These are phyloP conservation scores for Philonicus albiceps DNA, from an alignment of 2,888 invertebrate species.

Conservation along the genomic window DNA sequence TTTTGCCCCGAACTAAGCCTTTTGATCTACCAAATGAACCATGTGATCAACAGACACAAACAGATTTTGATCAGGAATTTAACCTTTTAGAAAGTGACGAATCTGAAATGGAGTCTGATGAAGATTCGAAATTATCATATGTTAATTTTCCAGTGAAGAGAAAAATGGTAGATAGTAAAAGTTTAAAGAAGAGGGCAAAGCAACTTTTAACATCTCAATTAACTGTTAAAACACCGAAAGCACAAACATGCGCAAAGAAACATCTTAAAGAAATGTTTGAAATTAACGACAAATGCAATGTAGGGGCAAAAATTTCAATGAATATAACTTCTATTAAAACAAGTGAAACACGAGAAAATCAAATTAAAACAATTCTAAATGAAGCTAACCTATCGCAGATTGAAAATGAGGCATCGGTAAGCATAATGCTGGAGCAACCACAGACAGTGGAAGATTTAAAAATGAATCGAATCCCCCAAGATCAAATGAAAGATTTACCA, in stretches of 20 bases:
- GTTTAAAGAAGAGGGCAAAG: conserved; percentile 54
- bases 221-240: background rate
- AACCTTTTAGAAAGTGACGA: conserved; percentile 55
- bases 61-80: conserved; percentile 55
- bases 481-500: conserved; percentile 76
- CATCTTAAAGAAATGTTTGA: conserved; percentile 46
- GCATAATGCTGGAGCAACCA: background rate
- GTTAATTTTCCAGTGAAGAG: conserved; percentile 49
- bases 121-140: conserved; percentile 45
- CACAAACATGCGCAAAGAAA: background rate
- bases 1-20: conserved; percentile 63
- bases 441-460: conserved; percentile 68
- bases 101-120: conserved; percentile 60
- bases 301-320: conserved; percentile 53
- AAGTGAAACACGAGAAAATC: background rate
- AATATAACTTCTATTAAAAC: conserved; percentile 49
- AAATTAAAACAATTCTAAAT: background rate
- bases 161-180: conserved; percentile 46
- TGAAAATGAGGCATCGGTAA: background rate
- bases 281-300: conserved; percentile 18
- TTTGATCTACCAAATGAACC: conserved; percentile 39
- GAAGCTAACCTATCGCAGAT: background rate
- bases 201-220: conserved; percentile 50
- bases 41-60: conserved; percentile 55
- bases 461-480: conserved; percentile 73